Evolutionary conservation across 2,797 vertebrate genomes (phyloP), one percentile per base, ranked within the genome.

Genomic region (Sebastes steindachneri): DNA sequence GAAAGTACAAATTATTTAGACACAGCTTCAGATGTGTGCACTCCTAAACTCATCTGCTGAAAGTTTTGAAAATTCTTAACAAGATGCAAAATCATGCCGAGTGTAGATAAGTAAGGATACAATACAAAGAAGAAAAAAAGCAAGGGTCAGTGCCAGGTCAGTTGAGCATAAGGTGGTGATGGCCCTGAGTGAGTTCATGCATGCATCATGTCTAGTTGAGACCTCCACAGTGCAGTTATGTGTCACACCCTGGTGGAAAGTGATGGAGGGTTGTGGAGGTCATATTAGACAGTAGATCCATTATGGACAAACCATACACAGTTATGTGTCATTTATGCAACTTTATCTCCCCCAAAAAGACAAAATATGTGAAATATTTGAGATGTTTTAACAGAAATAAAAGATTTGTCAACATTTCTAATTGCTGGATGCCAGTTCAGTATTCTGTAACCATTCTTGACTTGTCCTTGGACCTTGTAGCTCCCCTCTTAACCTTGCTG

Each of bases 401-500:
- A 9, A n/a, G 23, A 12, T 31, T 54, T 72, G n/a, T 45, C 3
- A 3, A n/a, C 33, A 53, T 64, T 37, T 64, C 3, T 25, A 0
- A 69, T 71, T 58, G 26, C 19, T 45, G 9, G 55, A 59, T 72
- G 62, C 7, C 12, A 8, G 5, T 75, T 65, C 6, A 21, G 55
- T 25, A 28, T 28, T 66, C 10, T 85, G 26, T 31, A 48, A 60
- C 33, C 9, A 31, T 25, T 35, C 9, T 60, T 60, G 26, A 82
- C 17, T 72, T 75, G 74, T 59, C 66, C 78, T 85, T 78, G 62
- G 48, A 58, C 70, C 53, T 77, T 37, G 28, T 31, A 66, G 21
- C 15, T 31, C 28, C 55, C 45, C 73, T 85, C 51, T 79, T 81
- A 75, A 90, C 84, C 83, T 85, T 88, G 70, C 66, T 72, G 31